These are phyloP conservation scores for Metallyticus violacea DNA, from an alignment of 2,888 invertebrate species.

Conservation along the genomic window DNA sequence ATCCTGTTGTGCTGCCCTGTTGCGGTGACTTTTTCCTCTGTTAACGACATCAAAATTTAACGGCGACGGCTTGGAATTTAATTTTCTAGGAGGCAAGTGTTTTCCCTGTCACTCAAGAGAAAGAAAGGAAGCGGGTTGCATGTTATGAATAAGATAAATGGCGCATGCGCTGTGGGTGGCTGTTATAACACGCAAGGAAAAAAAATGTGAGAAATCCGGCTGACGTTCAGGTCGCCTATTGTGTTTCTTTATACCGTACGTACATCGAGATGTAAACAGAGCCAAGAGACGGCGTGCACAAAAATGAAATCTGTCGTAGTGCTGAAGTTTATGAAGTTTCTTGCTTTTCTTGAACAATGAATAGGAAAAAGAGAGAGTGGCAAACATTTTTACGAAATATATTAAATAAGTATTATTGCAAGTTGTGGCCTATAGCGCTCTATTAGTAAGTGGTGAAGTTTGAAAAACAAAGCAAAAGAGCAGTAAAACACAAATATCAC, in stretches of 20 bases:
- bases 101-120: not conserved
- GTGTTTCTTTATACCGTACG: not conserved
- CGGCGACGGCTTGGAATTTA: not conserved
- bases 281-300: no score
- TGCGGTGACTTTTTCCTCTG: not conserved
- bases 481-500: no score
- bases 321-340: no score
- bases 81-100: not conserved
- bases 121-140: not conserved
- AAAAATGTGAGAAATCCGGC: not conserved
- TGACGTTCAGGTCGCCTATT: not conserved
- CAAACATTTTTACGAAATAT: no score
- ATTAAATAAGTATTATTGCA: no score
- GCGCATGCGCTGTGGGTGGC: not conserved
- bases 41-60: not conserved
- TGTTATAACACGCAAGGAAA: not conserved
- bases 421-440: no score
- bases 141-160: not conserved
- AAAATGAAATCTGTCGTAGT: no score
- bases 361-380: no score
- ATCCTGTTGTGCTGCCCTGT: not conserved
- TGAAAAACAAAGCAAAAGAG: no score
- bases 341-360: no score
- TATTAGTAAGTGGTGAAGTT: no score
- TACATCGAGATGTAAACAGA: no score